Evolutionary conservation across 2,797 vertebrate genomes (phyloP), one percentile per base, ranked within the genome.

Genomic region (Columba guinea): DNA sequence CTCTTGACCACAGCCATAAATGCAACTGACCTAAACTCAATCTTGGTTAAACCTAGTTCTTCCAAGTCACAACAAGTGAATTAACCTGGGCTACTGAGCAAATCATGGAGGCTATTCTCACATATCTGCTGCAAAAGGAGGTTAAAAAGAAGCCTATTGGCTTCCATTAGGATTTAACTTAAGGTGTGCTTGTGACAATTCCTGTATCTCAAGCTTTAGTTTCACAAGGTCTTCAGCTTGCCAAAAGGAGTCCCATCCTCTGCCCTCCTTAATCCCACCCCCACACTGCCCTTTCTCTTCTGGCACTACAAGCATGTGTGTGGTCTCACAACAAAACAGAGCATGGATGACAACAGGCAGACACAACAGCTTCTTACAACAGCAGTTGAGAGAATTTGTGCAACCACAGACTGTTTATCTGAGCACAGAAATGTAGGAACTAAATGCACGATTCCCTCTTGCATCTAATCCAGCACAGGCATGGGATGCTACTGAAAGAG

Each of bases 1-100:
- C 76, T 63, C 55, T 58, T 84, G 37, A 78, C n/a, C 27, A 65
- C 34, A 92, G n/a, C 70, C 22, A 48, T 14, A 59, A 76, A 73
- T 39, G 30, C 56, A 74, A 22, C 14, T 63, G 52, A 71, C 16
- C 76, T 84, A 92, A 94, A 84, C 12, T 10, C 53, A 64, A n/a
- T 5, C 35, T 70, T 86, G 48, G n/a, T 30, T 62, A 83, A 84
- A 55, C 12, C 5, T n/a, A 46, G 56, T 30, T 80, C n/a, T 62
- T 35, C 24, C 64, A 85, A 58, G 44, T 32, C 83, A 74, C 0
- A 0, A 0, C 39, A 77, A 52, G 1, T 1, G 35, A 69, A 20
- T 64, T 75, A 90, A 74, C 26, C 20, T 60, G 48, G 32, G 27
- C 34, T 78, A 21, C 35, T 27, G 32, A 68, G 32, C 20, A 86